Conservation (phyloP, 1,140 invertebrate species). For the Papilio polyxenes region DNA sequence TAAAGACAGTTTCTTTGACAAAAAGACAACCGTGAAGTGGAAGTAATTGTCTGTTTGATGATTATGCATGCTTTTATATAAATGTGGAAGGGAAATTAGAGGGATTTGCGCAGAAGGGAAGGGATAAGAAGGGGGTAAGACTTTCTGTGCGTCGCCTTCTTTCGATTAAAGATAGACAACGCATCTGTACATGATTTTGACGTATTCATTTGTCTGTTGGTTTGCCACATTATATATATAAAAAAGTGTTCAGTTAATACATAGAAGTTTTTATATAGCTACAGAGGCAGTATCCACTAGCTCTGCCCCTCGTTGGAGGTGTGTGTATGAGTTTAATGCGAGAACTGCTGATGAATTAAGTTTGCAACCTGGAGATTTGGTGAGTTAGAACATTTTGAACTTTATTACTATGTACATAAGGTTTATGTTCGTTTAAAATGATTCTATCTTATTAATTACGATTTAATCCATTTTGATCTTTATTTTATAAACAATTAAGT, state of each 20-base stretch:
- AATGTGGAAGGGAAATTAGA: too few relatives aligned
- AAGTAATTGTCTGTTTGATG: too few relatives aligned
- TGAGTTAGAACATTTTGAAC: slow-evolving; percentile 73
- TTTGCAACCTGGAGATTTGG: slow-evolving; percentile 96
- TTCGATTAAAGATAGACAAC: too few relatives aligned
- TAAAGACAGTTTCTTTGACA: too few relatives aligned
- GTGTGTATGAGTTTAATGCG: slow-evolving; percentile 96
- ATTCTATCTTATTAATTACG: too few relatives aligned
- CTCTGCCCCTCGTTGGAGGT: slow-evolving; percentile 87
- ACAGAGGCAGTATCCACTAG: slow-evolving; percentile 50
- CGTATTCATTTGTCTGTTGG: not conserved
- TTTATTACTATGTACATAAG: not conserved
- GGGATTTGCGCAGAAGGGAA: too few relatives aligned
- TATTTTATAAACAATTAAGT: not conserved
- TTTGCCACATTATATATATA: not conserved
- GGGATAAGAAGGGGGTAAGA: too few relatives aligned
- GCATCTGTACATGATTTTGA: not conserved
- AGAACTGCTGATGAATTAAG: slow-evolving; percentile 96
- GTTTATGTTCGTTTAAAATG: not conserved
- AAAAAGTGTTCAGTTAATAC: too few relatives aligned
- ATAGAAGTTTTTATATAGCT: slow-evolving; percentile 41
- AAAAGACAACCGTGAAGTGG: too few relatives aligned
- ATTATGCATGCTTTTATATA: too few relatives aligned
- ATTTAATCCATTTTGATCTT: not conserved
- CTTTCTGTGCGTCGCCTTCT: too few relatives aligned